Base-by-base conservation (phyloP, 2,888 invertebrate genomes). In the Coenonympha arcania region DNA sequence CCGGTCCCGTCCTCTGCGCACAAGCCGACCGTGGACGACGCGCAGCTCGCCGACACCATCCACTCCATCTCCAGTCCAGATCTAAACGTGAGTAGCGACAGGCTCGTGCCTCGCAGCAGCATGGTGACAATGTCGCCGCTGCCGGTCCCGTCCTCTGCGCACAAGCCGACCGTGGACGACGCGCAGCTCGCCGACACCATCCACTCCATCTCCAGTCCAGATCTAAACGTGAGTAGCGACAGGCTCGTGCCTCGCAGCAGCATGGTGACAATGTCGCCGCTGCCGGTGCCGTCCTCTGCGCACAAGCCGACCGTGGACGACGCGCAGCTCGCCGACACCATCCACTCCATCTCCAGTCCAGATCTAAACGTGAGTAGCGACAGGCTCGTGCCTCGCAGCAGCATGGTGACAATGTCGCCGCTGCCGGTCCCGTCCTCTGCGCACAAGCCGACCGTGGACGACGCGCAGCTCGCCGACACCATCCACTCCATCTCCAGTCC, bases 51-150 rank as follows among this genome's bases (percentile, higher is more conserved):
- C n/a, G n/a, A n/a, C n/a, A n/a, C n/a, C n/a, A n/a, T n/a, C n/a
- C n/a, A n/a, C n/a, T n/a, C n/a, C n/a, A n/a, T n/a, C n/a, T n/a
- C n/a, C n/a, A n/a, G n/a, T n/a, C n/a, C n/a, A n/a, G n/a, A n/a
- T n/a, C n/a, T n/a, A n/a, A n/a, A n/a, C n/a, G n/a, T n/a, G n/a
- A n/a, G n/a, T n/a, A n/a, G n/a, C n/a, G n/a, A n/a, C n/a, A n/a
- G n/a, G n/a, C 5, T 33, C 8, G 20, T 15, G 11, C 1, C 4
- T 4, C 18, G 15, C 44, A 31, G 49, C 64, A 88, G 88, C 52
- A 78, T 88, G 58, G 83, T 84, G 52, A 81, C 87, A 1, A 71
- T 88, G 65, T 88, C 89, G 0, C 88, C 89, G 1, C 89, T 39
- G 3, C 39, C 52, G 4, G 64, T 47, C 4, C 54, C 37, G 13